Conservation (phyloP, 2,888 invertebrate genomes). For the Abrostola tripartita region DNA sequence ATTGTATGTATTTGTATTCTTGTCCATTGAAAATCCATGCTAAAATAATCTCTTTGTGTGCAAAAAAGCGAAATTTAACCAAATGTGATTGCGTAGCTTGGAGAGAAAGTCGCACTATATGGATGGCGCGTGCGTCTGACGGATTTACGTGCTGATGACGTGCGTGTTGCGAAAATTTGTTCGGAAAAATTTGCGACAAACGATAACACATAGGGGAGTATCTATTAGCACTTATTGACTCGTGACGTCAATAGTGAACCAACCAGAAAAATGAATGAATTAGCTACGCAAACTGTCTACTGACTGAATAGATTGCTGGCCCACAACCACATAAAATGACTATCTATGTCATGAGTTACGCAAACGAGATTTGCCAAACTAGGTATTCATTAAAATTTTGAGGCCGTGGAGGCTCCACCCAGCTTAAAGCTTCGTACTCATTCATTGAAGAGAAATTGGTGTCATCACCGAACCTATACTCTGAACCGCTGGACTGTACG, state of each 20-base stretch:
- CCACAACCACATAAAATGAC: slow-evolving; percentile 30
- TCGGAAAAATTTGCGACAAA: slow-evolving; percentile 59
- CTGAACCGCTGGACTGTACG: slow-evolving; percentile 71
- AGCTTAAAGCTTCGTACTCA: slow-evolving; percentile 65
- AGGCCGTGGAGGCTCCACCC: slow-evolving; percentile 54
- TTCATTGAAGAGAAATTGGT: slow-evolving; percentile 87
- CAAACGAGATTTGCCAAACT: slow-evolving; percentile 54
- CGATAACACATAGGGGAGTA: slow-evolving; percentile 63
- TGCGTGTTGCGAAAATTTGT: slow-evolving; percentile 71
- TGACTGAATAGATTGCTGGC: slow-evolving; percentile 31
- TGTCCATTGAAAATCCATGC: slow-evolving; percentile 19
- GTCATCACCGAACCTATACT: slow-evolving; percentile 80
- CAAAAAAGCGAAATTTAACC: slow-evolving; percentile 78
- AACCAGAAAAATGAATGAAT: slow-evolving; percentile 47
- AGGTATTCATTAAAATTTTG: slow-evolving; percentile 58
- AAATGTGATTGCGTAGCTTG: slow-evolving; percentile 72
- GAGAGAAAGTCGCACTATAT: slow-evolving; percentile 76
- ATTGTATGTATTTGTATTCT: slow-evolving; percentile 37
- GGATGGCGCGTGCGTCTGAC: slow-evolving; percentile 65
- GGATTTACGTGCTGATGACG: slow-evolving; percentile 74
- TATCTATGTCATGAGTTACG: slow-evolving; percentile 55
- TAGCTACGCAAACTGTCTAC: slow-evolving; percentile 28
- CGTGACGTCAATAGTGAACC: slow-evolving; percentile 43
- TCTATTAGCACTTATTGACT: slow-evolving; percentile 43
- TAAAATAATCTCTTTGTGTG: slow-evolving; percentile 56